Conservation (phyloP, 2,888 invertebrate genomes). For the Protula sp. region DNA sequence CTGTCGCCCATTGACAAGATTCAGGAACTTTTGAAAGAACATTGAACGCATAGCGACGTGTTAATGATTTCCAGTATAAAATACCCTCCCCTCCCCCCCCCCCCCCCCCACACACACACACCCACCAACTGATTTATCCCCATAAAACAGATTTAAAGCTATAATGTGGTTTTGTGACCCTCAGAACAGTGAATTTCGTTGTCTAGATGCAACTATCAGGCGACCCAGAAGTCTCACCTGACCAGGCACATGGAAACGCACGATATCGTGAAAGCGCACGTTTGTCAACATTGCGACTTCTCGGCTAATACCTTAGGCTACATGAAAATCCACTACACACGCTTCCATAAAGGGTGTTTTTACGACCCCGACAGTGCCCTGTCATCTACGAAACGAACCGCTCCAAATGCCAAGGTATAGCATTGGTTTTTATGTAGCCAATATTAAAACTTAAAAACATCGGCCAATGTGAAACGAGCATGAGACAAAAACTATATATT, state of each 20-base stretch:
- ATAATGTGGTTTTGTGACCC: too few species aligned
- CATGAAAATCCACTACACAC: constrained; percentile 50
- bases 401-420: not conserved
- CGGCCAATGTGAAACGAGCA: not conserved
- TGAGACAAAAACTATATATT: not conserved
- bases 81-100: too few species aligned
- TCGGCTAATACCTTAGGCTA: constrained; percentile 49
- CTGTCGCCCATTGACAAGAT: too few species aligned
- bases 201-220: constrained; percentile 49
- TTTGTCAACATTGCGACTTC: constrained; percentile 47
- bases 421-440: too few species aligned
- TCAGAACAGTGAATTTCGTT: not conserved
- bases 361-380: constrained; percentile 10
- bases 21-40: too few species aligned
- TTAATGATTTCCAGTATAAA: too few species aligned
- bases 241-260: constrained; percentile 51
- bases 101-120: too few species aligned
- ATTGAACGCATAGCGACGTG: too few species aligned
- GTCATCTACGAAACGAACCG: not conserved
- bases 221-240: constrained; percentile 46
- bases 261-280: constrained; percentile 41
- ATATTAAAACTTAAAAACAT: not conserved
- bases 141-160: too few species aligned
- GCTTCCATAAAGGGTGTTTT: constrained; percentile 32
- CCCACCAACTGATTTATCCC: too few species aligned